Evolutionary conservation across 2,113 vertebrate genomes (phyloP), one percentile per base, ranked within the genome.

Genomic region (Crotalus horridus): DNA sequence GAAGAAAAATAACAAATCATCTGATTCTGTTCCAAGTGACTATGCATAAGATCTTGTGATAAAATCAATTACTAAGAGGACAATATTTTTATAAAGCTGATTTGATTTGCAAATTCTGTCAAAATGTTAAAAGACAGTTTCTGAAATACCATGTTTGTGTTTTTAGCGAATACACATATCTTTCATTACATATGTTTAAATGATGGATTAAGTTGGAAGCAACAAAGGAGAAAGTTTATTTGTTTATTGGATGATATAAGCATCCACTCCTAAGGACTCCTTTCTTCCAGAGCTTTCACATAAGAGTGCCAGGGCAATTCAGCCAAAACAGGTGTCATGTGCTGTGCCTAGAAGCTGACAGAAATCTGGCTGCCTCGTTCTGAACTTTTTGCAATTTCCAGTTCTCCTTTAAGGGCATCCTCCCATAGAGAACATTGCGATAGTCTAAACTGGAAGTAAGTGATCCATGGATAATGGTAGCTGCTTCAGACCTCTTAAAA

Each of bases 41-140:
- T 56, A 39, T 55, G 92, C 94, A 92, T 95, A 95, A 97, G 91
- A 91, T 95, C 95, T 88, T 96, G 61, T 94, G 93, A 96, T 93
- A 94, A 74, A 96, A 89, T 96, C 87, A 94, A 51, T 94, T 53
- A 39, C 43, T 74, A 94, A 88, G 91, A 90, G 51, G 59, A 91
- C 91, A 13, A 74, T 61, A 87, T 88, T 95, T 94, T 86, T 86
- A 92, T 89, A 74, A 64, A 85, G 58, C 93, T 96, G 92, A 91
- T 95, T 94, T 95, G 91, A 96, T 64, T 94, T 92, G 91, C 94
- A 95, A 95, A 95, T 17, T 91, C 8, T 56, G 56, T 54, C 89
- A 90, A 96, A 96, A 56, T 94, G 61, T 59, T 90, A 96, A 94
- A 61, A 94, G 95, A 95, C 90, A 0, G 0, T 91, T 69, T 23